Base-by-base conservation (phyloP, 1,140 invertebrate genomes). In the Scaptomyza graminum region DNA sequence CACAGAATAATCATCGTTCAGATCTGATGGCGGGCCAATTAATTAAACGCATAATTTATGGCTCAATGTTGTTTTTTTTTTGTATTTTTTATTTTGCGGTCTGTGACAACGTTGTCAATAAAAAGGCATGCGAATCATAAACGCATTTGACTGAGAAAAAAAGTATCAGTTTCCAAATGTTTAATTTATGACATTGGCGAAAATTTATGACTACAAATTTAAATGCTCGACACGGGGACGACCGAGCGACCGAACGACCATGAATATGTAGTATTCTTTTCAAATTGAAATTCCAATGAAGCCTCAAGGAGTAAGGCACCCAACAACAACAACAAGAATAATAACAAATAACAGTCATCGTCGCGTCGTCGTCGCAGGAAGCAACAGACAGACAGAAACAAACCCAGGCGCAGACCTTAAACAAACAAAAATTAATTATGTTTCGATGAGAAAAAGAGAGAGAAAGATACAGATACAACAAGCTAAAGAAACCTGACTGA, bases 391-490 rank as follows among this genome's bases (percentile, higher is more conserved):
- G 34, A 37, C 74, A 81, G 81, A 77, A 65, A 55, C 64, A 66
- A 70, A 66, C 18, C 18, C 18, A 22, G 18, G 18, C 76, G 56
- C 77, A 85, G 81, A 87, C 81, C 88, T 78, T 90, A 90, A 90
- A 78, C 87, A 90, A 90, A 90, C 87, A 90, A 76, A 90, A 90
- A 90, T 90, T 90, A 90, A 90, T 90, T 90, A 90, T 90, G 87
- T 87, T 90, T 79, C 84, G 84, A 89, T 89, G 78, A 50, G 65
- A 59, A 47, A 70, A 16, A 61, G 57, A 71, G 31, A 59, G 52
- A 51, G 43, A 41, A 47, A 71, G 50, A 47, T 50, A 43, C 73
- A 64, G 64, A 28, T 47, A 55, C 49, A 74, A 56, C 49, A 75
- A 60, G 70, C 47, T 62, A 71, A 49, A 59, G 62, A 52, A 55